Percentiles rank a stretch among this genome's conserved stretches.
phyloP scores from a whole-genome alignment of 2,888 invertebrate genomes.

The Caenorhabditis becei region DNA sequence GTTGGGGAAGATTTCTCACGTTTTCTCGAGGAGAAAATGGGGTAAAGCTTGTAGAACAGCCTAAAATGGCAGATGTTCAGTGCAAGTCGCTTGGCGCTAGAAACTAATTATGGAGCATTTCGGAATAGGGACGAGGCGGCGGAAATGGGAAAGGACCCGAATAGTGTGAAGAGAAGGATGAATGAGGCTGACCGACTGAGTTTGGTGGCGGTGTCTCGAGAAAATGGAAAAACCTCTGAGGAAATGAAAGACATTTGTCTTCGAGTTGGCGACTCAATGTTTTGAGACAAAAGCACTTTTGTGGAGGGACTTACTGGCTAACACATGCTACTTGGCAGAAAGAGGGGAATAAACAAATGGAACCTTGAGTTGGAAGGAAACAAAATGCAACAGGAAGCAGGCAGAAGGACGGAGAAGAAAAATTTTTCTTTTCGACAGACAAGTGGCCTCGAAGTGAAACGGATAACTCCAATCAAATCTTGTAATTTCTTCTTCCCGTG shows the following conservation, averaged over 20 bases:
- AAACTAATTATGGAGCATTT: constrained; percentile 56
- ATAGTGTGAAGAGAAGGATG: constrained; percentile 48
- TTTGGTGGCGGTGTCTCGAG: background rate
- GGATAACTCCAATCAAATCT: constrained; percentile 52
- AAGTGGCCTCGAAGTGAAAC: constrained; percentile 4
- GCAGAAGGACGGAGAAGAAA: background rate
- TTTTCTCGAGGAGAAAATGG: constrained; percentile 1
- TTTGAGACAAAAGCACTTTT: constrained; percentile 49
- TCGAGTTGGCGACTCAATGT: constrained; percentile 29
- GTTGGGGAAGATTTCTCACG: background rate
- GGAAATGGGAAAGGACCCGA: constrained; percentile 43
- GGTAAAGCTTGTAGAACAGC: background rate
- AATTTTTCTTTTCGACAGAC: constrained; percentile 2
- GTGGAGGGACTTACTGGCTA: background rate
- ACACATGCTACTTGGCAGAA: constrained; percentile 21
- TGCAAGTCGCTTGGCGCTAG: constrained; percentile 19
- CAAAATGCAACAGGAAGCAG: background rate
- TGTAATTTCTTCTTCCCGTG: constrained; percentile 40
- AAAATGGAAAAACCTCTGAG: constrained; percentile 43
- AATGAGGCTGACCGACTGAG: constrained; percentile 31
- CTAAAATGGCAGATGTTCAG: constrained; percentile 42
- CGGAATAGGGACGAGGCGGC: constrained; percentile 24
- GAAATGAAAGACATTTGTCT: constrained; percentile 43
- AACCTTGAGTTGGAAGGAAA: constrained; percentile 4
- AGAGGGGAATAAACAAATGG: constrained; percentile 21